Evolutionary conservation across 1,140 invertebrate species (phyloP), one percentile per base, ranked within the genome.

Genomic region (Maniola jurtina): DNA sequence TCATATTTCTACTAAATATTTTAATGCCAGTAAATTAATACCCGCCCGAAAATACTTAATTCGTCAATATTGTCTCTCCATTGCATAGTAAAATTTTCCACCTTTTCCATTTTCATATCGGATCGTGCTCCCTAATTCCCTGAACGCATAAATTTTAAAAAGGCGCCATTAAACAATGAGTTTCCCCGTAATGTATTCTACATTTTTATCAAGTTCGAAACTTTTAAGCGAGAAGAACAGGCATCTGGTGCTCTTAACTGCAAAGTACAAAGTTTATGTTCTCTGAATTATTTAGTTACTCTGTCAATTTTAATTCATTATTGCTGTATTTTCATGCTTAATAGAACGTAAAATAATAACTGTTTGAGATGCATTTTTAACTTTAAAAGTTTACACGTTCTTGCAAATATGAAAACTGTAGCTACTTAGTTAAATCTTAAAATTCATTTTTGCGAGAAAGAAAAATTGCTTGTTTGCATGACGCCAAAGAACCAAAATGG

Each of bases 131-230:
- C 40, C 48, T 15, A 61, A 67, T 57, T 52, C 34, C 59, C 40
- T 16, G 25, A 57, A 61, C 35, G 33, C 59, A 57, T 67, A 67
- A 55, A 61, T 67, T 62, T 67, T 62, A 62, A 67, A 57, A 48
- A 57, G 65, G 34, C 42, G 9, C 60, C 60, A 62, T 67, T 67
- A 67, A 67, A 67, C 58, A 67, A 67, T 67, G 45, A 67, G 59
- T 57, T 67, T 52, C 6, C 42, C 35, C 65, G 60, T 62, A 67
- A 67, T 67, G 40, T 67, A 67, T 67, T 67, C 65, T 67, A 62
- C 60, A 67, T 67, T 67, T 62, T 67, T 67, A 67, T 67, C 60
- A 61, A 58, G 52, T 67, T 67, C 47, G 54, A 48, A 67, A 67
- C 60, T 67, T 67, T 45, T 40, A 57, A 67, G 60, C 59, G 59